Base-by-base conservation (phyloP, 1,140 invertebrate genomes). In the Dryas iulia region DNA sequence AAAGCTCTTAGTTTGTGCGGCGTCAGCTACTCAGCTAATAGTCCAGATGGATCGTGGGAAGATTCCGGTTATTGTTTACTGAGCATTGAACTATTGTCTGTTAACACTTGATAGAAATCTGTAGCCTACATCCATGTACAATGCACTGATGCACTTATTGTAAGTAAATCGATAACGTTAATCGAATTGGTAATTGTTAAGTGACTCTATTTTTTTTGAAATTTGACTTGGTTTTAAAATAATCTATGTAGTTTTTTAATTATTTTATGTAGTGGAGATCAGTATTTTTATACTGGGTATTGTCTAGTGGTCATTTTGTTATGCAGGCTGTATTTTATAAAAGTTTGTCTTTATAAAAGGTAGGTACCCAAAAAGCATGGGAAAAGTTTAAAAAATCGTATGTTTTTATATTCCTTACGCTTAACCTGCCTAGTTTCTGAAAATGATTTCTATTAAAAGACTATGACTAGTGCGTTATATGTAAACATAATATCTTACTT, bases 31-130 rank as follows among this genome's bases (percentile, higher is more conserved):
- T 61, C 59, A 63, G 21, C 57, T 71, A 68, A 71, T 71, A 66
- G 66, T 57, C 56, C 63, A 58, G 68, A 64, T 64, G 63, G 47
- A 59, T 66, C 79, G 79, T 82, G 79, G 76, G 79, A 82, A 82
- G 73, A 73, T 64, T 63, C 70, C 71, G 71, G 73, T 78, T 68
- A 78, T 79, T 81, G 76, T 80, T 74, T 33, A 69, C 53, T 69
- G 66, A 69, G 53, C 66, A 62, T 69, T 69, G 66, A 69, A 69
- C 66, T 56, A 58, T 61, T 57, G 21, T 58, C 39, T 54, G 26
- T 61, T 61, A 52, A 35, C 31, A 54, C 47, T 59, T 58, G 24
- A 18, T 69, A 57, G 66, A 69, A 62, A 69, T 69, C 54, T 69
- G 5, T 56, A 60, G 60, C 66, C 66, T 39, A 68, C 21, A 68